Conservation (phyloP, 2,113 vertebrate species). For the Leuciscus idus region DNA sequence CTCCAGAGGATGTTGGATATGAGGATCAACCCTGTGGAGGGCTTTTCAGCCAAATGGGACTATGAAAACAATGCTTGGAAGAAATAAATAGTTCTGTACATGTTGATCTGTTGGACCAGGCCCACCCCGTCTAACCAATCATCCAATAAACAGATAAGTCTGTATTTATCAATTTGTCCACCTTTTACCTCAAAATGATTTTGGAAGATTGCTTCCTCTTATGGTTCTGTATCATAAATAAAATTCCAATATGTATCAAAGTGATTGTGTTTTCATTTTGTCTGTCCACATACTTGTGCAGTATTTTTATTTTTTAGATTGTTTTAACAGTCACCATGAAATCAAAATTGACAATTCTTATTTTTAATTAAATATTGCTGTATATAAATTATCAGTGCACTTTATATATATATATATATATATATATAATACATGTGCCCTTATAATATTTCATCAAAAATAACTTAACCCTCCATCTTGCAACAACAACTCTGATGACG, state of each 20-base stretch:
- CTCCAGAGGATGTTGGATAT: conserved; percentile 92
- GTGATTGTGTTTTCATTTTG: conserved; percentile 1
- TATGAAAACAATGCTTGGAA: conserved; percentile 95
- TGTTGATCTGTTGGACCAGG: conserved; percentile 53
- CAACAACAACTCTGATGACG: too few species aligned
- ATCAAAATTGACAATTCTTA: background rate
- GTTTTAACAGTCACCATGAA: too few species aligned
- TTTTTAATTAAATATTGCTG: too few species aligned
- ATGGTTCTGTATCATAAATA: conserved; percentile 79
- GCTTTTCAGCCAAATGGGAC: conserved; percentile 90
- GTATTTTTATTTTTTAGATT: background rate
- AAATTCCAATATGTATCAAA: conserved; percentile 69
- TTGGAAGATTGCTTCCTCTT: conserved; percentile 78
- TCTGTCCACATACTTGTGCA: background rate
- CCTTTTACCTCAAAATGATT: conserved; percentile 71
- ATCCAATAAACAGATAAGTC: conserved; percentile 63
- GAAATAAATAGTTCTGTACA: conserved; percentile 77
- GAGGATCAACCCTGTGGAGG: conserved; percentile 85
- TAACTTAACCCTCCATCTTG: too few species aligned
- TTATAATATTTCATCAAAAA: too few species aligned
- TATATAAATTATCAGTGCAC: too few species aligned
- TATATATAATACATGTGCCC: too few species aligned
- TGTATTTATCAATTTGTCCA: conserved; percentile 70
- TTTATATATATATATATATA: too few species aligned
- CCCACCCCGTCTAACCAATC: conserved; percentile 31